Conservation (phyloP, 2,888 invertebrate genomes). For the Phyllotreta cruciferae region DNA sequence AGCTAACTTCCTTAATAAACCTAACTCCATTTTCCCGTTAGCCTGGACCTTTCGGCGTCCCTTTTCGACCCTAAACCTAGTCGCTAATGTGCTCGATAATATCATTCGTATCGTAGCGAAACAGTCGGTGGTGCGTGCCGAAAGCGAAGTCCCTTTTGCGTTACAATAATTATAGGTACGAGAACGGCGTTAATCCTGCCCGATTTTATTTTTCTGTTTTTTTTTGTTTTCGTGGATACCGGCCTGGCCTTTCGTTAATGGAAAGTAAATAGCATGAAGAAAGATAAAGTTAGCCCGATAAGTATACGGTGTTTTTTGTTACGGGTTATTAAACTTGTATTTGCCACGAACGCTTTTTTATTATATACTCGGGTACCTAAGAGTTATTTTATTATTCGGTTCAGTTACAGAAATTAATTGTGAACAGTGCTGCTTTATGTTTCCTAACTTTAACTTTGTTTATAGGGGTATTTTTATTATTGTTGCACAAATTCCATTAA, state of each 20-base stretch:
- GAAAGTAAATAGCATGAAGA: conserved; percentile 16
- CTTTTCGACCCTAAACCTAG: conserved; percentile 35
- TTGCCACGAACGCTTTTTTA: conserved; percentile 12
- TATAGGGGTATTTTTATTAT: too few species aligned
- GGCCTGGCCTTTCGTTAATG: conserved; percentile 1
- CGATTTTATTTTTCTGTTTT: neutral
- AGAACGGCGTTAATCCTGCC: conserved; percentile 14
- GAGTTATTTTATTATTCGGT: too few species aligned
- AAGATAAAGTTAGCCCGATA: conserved; percentile 11
- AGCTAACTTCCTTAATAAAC: conserved; percentile 26
- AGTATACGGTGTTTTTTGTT: conserved; percentile 13
- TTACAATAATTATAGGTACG: conserved; percentile 24
- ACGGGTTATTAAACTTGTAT: conserved; percentile 7
- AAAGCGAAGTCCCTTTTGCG: conserved; percentile 31
- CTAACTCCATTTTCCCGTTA: conserved; percentile 25
- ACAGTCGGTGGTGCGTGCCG: conserved; percentile 50
- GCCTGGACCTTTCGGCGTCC: conserved; percentile 21
- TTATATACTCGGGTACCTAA: neutral
- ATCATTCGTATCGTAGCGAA: conserved; percentile 45
- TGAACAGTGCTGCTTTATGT: too few species aligned
- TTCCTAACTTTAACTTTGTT: too few species aligned
- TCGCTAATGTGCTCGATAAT: conserved; percentile 45
- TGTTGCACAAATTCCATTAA: too few species aligned
- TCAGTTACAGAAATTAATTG: too few species aligned
- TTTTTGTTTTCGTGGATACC: conserved; percentile 15